Percentiles rank a stretch among this genome's conserved stretches.
phyloP scores from a whole-genome alignment of 2,113 vertebrate species.

The Thermophis baileyi region DNA sequence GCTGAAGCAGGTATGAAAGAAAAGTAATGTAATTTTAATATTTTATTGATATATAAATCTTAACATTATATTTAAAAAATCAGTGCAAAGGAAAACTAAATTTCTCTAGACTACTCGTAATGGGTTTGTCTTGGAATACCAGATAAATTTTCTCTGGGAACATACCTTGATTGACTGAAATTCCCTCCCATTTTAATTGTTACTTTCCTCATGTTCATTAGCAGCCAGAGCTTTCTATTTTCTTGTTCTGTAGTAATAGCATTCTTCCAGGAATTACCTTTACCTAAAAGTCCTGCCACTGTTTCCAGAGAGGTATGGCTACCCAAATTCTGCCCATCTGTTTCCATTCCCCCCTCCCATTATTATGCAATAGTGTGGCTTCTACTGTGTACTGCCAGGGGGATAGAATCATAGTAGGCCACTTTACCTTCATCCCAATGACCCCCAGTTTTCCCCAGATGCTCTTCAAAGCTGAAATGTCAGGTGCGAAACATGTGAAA shows the following conservation, averaged over 20 bases:
- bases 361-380: neutral
- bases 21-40: neutral
- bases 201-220: neutral
- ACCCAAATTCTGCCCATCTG: neutral
- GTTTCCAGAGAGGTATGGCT: neutral
- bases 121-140: neutral
- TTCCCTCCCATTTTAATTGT: neutral
- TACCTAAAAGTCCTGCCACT: neutral
- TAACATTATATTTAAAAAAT: neutral
- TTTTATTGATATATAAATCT: neutral
- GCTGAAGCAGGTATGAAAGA: conserved; percentile 85
- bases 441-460: neutral
- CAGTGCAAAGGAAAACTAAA: neutral
- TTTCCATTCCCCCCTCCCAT: neutral
- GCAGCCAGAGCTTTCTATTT: neutral
- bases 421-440: neutral
- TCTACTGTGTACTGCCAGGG: neutral
- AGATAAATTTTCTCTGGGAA: neutral
- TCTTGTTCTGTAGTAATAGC: neutral
- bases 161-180: neutral
- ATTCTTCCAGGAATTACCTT: neutral
- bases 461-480: neutral
- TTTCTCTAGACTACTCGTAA: neutral
- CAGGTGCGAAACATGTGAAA: neutral
- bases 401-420: neutral